Evolutionary conservation across 2,113 vertebrate species (phyloP).

Genomic region (Anseranas semipalmata): DNA sequence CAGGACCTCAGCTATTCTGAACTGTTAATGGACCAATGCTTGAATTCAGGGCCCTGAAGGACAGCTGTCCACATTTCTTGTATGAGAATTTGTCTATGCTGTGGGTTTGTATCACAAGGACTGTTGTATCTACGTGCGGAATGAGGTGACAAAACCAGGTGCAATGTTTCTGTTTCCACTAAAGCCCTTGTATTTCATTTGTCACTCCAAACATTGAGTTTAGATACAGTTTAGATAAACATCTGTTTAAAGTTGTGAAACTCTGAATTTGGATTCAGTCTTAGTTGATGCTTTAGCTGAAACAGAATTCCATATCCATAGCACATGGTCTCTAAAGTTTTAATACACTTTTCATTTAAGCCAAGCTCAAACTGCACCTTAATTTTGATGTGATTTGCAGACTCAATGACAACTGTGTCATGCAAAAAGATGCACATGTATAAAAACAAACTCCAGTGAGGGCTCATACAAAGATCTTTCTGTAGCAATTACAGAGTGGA

Average conservation of each 20-base stretch:
- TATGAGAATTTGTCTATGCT: background rate
- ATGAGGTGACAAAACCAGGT: background rate
- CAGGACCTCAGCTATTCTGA: background rate
- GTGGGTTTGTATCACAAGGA: background rate
- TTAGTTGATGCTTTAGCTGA: conserved; percentile 1
- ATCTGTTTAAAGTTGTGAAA: background rate
- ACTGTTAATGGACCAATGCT: background rate
- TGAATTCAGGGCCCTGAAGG: background rate
- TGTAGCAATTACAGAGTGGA: background rate
- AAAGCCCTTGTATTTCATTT: background rate
- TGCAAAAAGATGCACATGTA: background rate
- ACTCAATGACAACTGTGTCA: background rate
- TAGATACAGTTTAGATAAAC: background rate
- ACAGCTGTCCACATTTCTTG: background rate
- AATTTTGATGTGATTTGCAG: conserved; percentile 40
- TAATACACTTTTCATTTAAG: conserved; percentile 18
- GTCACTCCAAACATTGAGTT: background rate
- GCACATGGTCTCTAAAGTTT: background rate
- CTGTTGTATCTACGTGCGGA: background rate
- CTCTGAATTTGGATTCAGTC: background rate
- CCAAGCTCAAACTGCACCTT: background rate
- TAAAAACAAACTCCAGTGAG: background rate
- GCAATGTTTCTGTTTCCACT: background rate
- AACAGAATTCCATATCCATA: background rate
- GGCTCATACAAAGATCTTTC: background rate